phyloP scores from a whole-genome alignment of 2,888 invertebrate species.

The Schizaphis graminum region DNA sequence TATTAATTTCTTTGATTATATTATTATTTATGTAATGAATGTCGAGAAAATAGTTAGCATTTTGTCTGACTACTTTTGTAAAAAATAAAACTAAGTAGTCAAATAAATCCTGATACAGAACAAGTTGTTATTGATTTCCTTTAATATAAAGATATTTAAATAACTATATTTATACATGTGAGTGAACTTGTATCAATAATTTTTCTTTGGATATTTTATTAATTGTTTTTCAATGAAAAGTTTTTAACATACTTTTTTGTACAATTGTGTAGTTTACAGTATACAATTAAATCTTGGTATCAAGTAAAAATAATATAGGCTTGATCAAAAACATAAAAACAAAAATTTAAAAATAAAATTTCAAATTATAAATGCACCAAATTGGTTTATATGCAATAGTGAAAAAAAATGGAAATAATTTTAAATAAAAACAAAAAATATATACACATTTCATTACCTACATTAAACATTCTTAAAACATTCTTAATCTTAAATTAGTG shows the following conservation, averaged over 20 bases:
- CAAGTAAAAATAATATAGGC: background rate
- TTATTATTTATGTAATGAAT: background rate
- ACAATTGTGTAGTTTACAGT: background rate
- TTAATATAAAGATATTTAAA: conserved; percentile 22
- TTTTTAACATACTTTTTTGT: background rate
- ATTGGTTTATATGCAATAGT: background rate
- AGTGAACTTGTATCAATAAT: background rate
- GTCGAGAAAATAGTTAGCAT: background rate
- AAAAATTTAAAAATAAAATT: conserved; percentile 36
- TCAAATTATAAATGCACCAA: conserved; percentile 12
- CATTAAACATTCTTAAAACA: conserved; percentile 29
- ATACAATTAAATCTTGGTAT: background rate
- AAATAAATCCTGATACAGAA: background rate
- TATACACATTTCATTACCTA: conserved; percentile 19
- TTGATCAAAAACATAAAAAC: background rate
- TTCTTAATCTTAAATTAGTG: background rate
- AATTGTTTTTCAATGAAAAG: background rate
- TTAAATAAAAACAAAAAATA: conserved; percentile 38
- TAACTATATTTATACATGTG: background rate
- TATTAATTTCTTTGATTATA: background rate
- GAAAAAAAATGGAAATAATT: conserved; percentile 27
- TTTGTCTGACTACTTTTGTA: background rate
- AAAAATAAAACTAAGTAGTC: background rate
- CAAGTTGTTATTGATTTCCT: conserved; percentile 2
- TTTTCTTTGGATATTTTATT: background rate